phyloP scores from a whole-genome alignment of 2,888 invertebrate species.

The Drosophila borealis region DNA sequence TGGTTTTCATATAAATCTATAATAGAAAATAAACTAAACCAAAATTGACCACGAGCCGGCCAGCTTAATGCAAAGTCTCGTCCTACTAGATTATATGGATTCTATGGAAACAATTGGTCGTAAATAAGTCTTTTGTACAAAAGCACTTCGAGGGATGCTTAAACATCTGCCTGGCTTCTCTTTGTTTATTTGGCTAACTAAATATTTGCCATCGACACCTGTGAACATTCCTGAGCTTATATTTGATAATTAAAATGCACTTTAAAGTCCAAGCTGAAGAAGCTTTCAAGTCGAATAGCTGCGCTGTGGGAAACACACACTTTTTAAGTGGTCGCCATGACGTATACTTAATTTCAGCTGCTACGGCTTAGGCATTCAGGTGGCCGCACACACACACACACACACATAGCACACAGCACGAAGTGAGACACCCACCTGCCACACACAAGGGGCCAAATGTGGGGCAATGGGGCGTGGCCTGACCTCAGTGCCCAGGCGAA shows the following conservation, averaged over 20 bases:
- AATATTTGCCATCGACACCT: too few species aligned
- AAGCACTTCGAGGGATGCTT: too few species aligned
- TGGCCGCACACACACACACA: constrained; percentile 8
- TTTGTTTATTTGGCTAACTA: too few species aligned
- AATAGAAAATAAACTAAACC: too few species aligned
- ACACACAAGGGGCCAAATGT: constrained; percentile 30
- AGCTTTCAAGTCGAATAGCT: constrained; percentile 3
- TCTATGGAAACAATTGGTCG: too few species aligned
- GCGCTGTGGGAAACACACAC: constrained; percentile 16
- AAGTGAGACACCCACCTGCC: constrained; percentile 6
- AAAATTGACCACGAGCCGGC: too few species aligned
- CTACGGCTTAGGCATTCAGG: constrained; percentile 25
- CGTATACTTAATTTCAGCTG: constrained; percentile 45
- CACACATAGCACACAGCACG: not conserved
- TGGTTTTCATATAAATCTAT: too few species aligned
- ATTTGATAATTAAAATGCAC: constrained; percentile 12
- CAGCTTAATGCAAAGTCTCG: too few species aligned
- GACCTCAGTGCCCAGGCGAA: constrained; percentile 29
- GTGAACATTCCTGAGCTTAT: not conserved
- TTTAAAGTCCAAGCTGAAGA: constrained; percentile 5
- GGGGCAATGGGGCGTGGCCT: constrained; percentile 60
- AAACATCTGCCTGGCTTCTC: too few species aligned
- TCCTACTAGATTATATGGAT: too few species aligned
- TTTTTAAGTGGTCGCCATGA: constrained; percentile 34
- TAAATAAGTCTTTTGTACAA: too few species aligned